Evolutionary conservation across 2,113 vertebrate genomes (phyloP), one percentile per base, ranked within the genome.

Genomic region (Micronycteris hirsuta): DNA sequence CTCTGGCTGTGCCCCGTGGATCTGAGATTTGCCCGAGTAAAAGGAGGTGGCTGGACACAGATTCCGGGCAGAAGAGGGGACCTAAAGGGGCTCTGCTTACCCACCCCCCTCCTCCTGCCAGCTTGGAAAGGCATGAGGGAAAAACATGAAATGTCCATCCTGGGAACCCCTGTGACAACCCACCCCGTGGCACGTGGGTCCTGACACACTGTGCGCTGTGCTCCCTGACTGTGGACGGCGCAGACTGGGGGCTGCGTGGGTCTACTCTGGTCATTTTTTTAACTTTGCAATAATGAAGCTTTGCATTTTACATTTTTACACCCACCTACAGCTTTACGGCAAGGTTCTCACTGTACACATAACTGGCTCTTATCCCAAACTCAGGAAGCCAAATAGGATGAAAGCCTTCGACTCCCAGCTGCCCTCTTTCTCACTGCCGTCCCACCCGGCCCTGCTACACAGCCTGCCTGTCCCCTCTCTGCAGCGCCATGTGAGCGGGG

Each of bases 51-150:
- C 4, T 52, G 36, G 63, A 88, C 71, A 80, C 7, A 22, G 61
- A 49, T 86, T 38, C 36, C 67, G 70, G 56, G 45, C 38, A 76
- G 58, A 95, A 65, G 70, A 81, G 19, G 43, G 43, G 11, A 3
- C 41, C 20, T 28, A n/a, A 41, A 56, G 8, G 52, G 17, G 7
- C 15, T 84, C 85, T 71, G 84, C 36, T 84, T 67, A 67, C 22
- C 73, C 41, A 65, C 24, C 3, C 68, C 61, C 41, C 43, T 38
- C 83, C 52, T 89, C 36, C 87, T 93, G 83, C 31, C 70, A 61
- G 88, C 43, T 95, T 86, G 93, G 83, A 74, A 38, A 81, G 67
- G 24, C 73, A 83, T 9, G 33, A 47, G 36, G 71, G 49, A 22
- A 88, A 81, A 31, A 63, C 13, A 33, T n/a, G 41, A 76, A 89